Evolutionary conservation across 2,888 invertebrate genomes (phyloP).

Genomic region (Drosophila ustulata): DNA sequence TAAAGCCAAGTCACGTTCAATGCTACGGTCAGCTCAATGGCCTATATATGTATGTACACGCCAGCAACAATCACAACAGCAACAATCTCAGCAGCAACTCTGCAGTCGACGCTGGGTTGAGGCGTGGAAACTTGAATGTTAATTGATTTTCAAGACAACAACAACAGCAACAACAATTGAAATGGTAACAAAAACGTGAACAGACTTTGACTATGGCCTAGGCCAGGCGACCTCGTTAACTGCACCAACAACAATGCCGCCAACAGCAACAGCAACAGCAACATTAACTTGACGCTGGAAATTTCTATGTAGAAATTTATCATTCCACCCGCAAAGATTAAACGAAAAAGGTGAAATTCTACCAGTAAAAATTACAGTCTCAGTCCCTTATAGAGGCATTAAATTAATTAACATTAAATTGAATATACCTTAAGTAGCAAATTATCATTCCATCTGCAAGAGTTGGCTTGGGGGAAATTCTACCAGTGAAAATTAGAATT

Average conservation of each 20-base stretch:
- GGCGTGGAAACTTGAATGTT: conserved; percentile 59
- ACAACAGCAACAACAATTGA: conserved; percentile 17
- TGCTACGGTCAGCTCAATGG: conserved; percentile 58
- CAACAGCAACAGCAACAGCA: not conserved
- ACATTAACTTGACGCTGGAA: conserved; percentile 12
- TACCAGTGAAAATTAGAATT: too few relatives aligned
- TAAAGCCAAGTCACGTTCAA: conserved; percentile 75
- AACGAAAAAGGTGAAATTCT: too few relatives aligned
- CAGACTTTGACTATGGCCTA: conserved; percentile 56
- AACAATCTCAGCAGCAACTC: not conserved
- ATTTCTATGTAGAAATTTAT: conserved; percentile 34
- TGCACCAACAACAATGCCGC: conserved; percentile 15
- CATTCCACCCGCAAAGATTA: conserved; percentile 15
- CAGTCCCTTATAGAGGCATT: too few relatives aligned
- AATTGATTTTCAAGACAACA: conserved; percentile 67
- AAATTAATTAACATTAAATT: too few relatives aligned
- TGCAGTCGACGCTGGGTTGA: not conserved
- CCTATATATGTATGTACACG: conserved; percentile 51
- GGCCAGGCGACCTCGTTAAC: conserved; percentile 58
- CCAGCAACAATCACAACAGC: conserved; percentile 10
- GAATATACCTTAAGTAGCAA: too few relatives aligned
- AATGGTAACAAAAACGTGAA: conserved; percentile 73
- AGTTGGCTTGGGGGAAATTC: too few relatives aligned
- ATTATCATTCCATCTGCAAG: too few relatives aligned
- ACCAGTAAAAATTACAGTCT: too few relatives aligned